Conservation (phyloP, 2,797 vertebrate genomes). For the Pseudocheirus occidentalis region DNA sequence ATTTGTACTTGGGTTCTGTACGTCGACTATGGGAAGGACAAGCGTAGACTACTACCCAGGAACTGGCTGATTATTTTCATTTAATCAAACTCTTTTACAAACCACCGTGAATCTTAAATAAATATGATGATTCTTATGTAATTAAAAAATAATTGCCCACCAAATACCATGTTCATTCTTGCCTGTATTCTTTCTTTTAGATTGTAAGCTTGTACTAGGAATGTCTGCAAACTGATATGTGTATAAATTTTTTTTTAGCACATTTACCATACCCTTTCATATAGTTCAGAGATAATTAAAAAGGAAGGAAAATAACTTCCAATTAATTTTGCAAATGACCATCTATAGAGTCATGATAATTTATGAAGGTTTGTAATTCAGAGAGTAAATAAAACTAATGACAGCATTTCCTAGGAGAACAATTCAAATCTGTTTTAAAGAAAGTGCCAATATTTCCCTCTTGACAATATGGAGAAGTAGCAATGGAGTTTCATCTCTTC, state of each 20-base stretch:
- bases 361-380: conserved; percentile 63
- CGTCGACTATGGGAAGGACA: neutral
- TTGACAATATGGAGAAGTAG: conserved; percentile 45
- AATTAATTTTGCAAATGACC: conserved; percentile 70
- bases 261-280: conserved; percentile 14
- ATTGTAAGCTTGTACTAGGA: conserved; percentile 42
- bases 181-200: conserved; percentile 27
- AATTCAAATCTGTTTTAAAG: conserved; percentile 68
- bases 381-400: conserved; percentile 70
- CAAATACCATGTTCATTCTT: neutral
- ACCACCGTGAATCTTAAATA: neutral
- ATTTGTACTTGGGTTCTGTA: neutral
- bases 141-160: neutral
- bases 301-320: conserved; percentile 55
- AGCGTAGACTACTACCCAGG: neutral
- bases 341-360: conserved; percentile 64
- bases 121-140: neutral
- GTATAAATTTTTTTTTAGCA: neutral
- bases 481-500: conserved; percentile 31
- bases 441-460: conserved; percentile 61
- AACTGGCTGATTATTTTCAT: neutral
- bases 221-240: conserved; percentile 46
- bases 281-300: conserved; percentile 64
- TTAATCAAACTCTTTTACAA: neutral
- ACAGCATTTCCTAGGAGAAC: conserved; percentile 68